These are phyloP conservation scores for Laticauda laticaudata DNA, from an alignment of 2,113 vertebrate species.

Conservation along the genomic window DNA sequence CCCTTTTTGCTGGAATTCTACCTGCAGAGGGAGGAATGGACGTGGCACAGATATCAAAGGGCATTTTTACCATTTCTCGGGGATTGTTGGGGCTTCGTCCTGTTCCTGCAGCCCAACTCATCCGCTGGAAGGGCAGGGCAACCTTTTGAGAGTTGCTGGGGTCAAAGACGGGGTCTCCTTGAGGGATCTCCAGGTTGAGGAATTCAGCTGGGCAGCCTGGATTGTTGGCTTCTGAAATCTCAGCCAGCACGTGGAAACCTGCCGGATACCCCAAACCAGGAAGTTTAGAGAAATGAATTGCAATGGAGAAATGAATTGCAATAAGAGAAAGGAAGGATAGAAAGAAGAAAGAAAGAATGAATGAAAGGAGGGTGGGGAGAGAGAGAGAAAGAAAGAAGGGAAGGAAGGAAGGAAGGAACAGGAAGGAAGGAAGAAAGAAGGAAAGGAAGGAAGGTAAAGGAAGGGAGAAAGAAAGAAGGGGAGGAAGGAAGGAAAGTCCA, in stretches of 20 bases:
- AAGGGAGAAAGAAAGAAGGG: neutral
- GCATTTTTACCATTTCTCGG: constrained; percentile 71
- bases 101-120: constrained; percentile 76
- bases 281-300: neutral
- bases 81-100: constrained; percentile 90
- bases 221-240: constrained; percentile 67
- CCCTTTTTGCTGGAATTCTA: neutral
- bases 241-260: constrained; percentile 80
- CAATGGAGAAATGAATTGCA: neutral
- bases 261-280: neutral
- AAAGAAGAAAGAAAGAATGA: no score
- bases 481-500: neutral
- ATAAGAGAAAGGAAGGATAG: neutral
- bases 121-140: constrained; percentile 84
- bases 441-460: no score
- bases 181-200: constrained; percentile 82
- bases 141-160: constrained; percentile 65
- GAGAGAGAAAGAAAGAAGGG: no score
- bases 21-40: neutral
- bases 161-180: constrained; percentile 83
- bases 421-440: no score
- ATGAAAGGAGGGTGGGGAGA: no score
- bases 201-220: constrained; percentile 84
- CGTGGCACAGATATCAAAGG: rapidly evolving
- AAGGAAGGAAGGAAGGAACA: no score